Percentiles rank a stretch among this genome's conserved stretches.
These are phyloP conservation scores for Conistra vaccinii DNA, from an alignment of 2,888 invertebrate species.

Conservation along the genomic window DNA sequence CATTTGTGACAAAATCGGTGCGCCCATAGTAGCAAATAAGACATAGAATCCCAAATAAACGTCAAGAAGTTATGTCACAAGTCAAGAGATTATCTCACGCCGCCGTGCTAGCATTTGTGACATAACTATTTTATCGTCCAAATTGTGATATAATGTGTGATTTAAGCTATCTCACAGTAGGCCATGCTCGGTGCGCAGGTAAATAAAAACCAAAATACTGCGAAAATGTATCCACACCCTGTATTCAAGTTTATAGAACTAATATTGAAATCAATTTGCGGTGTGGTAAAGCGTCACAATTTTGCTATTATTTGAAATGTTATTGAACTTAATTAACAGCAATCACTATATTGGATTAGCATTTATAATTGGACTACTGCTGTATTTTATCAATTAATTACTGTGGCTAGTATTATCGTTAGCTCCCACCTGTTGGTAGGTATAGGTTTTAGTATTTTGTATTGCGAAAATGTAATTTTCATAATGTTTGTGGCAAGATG, in stretches of 20 bases:
- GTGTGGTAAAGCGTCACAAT: neutral
- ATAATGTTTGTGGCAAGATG: neutral
- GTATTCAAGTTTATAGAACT: neutral
- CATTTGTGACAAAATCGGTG: too few relatives aligned
- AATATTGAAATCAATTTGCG: conserved; percentile 27
- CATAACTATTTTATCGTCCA: too few relatives aligned
- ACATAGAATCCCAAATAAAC: too few relatives aligned
- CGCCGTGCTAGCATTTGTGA: too few relatives aligned
- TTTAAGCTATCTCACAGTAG: too few relatives aligned
- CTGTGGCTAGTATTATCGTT: neutral
- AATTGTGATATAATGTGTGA: too few relatives aligned
- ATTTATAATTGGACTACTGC: conserved; percentile 7
- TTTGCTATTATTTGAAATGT: conserved; percentile 15
- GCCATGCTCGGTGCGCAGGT: too few relatives aligned
- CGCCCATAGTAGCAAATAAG: too few relatives aligned
- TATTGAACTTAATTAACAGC: conserved; percentile 14
- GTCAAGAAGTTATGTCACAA: too few relatives aligned
- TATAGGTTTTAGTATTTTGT: neutral
- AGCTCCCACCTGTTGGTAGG: neutral
- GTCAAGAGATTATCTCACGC: too few relatives aligned
- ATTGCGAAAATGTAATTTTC: neutral
- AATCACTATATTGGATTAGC: conserved; percentile 20
- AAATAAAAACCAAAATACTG: neutral
- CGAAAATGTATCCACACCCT: too few relatives aligned
- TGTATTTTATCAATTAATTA: conserved; percentile 5